Conservation (phyloP, 2,888 invertebrate species). For the Heliconius aoede region DNA sequence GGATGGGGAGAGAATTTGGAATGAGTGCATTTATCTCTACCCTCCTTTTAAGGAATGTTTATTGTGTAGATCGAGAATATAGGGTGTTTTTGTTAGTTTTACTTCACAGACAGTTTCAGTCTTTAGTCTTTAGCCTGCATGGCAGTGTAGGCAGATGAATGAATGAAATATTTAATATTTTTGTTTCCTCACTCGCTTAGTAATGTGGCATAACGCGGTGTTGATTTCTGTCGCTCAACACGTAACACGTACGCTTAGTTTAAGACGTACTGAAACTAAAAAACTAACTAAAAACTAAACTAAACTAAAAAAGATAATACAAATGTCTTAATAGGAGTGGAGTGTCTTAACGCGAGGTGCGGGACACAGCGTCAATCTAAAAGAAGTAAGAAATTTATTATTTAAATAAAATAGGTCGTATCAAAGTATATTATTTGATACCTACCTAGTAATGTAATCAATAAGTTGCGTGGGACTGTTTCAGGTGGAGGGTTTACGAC, state of each 20-base stretch:
- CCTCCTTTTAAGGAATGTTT: slow-evolving; percentile 42
- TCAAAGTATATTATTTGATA: not conserved
- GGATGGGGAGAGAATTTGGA: slow-evolving; percentile 44
- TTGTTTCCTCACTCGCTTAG: too few species aligned
- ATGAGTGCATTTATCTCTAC: slow-evolving; percentile 41
- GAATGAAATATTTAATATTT: too few species aligned
- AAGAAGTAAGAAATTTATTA: not conserved
- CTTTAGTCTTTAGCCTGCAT: not conserved
- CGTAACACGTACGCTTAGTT: too few species aligned
- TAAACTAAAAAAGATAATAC: too few species aligned
- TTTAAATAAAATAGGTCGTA: not conserved
- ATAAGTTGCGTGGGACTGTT: slow-evolving; percentile 1
- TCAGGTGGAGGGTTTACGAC: not conserved
- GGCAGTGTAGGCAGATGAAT: not conserved
- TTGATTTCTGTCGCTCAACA: too few species aligned
- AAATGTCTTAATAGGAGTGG: too few species aligned
- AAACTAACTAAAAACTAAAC: too few species aligned
- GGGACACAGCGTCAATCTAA: too few species aligned
- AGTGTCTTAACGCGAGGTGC: too few species aligned
- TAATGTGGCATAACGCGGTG: too few species aligned
- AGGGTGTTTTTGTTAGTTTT: slow-evolving; percentile 35
- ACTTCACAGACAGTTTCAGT: not conserved
- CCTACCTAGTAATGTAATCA: not conserved
- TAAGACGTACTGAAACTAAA: too few species aligned
- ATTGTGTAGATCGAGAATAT: slow-evolving; percentile 38